A percentile compares a stretch with the other conserved stretches of the same genome.
phyloP scores from a whole-genome alignment of 2,113 vertebrate species.

The Seriola rivoliana region DNA sequence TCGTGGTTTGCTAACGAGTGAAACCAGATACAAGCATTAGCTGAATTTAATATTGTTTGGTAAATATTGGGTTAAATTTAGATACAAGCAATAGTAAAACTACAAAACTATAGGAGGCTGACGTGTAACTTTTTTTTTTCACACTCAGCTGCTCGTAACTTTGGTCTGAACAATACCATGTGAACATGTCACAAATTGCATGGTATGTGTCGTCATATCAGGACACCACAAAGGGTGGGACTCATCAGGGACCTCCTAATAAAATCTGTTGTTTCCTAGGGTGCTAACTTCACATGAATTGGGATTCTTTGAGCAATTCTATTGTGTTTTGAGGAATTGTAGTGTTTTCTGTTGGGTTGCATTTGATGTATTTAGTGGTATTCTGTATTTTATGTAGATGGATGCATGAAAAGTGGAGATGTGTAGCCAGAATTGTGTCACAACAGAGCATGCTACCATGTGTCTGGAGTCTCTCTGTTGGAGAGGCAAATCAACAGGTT shows the following conservation, averaged over 20 bases:
- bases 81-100: background rate
- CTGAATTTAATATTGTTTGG: background rate
- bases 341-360: background rate
- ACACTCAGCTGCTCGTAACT: background rate
- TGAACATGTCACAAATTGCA: background rate
- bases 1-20: background rate
- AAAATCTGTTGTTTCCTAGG: background rate
- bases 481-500: conserved; percentile 7
- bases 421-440: background rate
- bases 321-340: background rate
- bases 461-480: background rate
- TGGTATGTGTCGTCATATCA: background rate
- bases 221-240: background rate
- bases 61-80: background rate
- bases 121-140: background rate
- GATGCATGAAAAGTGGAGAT: background rate
- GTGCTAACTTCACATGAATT: background rate
- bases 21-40: background rate
- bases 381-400: background rate
- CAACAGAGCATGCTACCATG: background rate
- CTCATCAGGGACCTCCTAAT: background rate
- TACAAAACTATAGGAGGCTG: background rate
- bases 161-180: background rate
- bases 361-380: background rate
- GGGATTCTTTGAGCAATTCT: background rate